A percentile compares a stretch with the other conserved stretches of the same genome.
Conservation (phyloP, 2,113 vertebrate genomes). For the Echinops telfairi region DNA sequence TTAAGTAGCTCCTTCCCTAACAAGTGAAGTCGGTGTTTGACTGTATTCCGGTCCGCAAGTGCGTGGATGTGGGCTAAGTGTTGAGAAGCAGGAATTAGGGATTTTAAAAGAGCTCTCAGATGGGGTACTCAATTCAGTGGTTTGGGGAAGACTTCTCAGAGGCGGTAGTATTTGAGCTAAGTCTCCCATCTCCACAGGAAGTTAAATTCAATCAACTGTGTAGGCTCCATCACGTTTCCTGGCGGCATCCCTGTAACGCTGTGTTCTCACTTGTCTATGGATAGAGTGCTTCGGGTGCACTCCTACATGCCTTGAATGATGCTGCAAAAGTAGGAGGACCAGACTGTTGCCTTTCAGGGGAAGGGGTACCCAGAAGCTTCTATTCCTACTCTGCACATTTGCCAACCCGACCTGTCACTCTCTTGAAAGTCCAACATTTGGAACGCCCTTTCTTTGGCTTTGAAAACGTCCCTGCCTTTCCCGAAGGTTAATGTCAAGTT, state of each 20-base stretch:
- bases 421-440: neutral
- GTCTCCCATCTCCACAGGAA: constrained; percentile 23
- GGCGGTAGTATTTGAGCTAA: neutral
- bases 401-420: neutral
- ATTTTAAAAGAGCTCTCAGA: neutral
- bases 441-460: neutral
- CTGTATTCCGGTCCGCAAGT: neutral
- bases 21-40: neutral
- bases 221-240: neutral
- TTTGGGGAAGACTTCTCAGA: neutral
- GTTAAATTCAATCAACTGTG: constrained; percentile 2
- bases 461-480: no score
- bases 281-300: constrained; percentile 22
- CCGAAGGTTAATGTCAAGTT: neutral
- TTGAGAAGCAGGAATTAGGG: neutral
- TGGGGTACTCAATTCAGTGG: neutral
- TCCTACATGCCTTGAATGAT: neutral
- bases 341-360: neutral
- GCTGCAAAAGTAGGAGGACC: neutral
- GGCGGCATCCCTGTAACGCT: neutral
- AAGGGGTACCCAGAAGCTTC: neutral
- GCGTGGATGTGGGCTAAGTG: no score
- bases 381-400: rapidly evolving
- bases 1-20: neutral
- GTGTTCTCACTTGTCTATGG: constrained; percentile 43